Percentiles rank a stretch among this genome's conserved stretches.
Conservation (phyloP, 1,140 invertebrate genomes). For the Drosophila lacertosa region DNA sequence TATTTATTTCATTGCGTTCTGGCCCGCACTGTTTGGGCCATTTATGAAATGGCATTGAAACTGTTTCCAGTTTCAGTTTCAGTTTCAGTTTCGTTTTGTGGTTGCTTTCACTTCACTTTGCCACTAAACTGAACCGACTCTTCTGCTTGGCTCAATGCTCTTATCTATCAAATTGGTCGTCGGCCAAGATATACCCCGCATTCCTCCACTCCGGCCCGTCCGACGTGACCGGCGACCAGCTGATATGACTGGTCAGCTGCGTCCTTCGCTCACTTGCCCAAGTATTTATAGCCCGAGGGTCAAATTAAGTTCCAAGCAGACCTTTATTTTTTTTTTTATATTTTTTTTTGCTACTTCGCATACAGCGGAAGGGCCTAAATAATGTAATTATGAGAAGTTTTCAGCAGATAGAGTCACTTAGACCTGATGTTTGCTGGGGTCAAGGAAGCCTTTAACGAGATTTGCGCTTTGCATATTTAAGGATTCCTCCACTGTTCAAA, state of each 20-base stretch:
- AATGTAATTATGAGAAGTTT: slow-evolving; percentile 64
- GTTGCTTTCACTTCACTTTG: slow-evolving; percentile 48
- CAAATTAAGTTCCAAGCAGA: slow-evolving; percentile 59
- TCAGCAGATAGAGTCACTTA: neutral
- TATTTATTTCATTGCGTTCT: slow-evolving; percentile 81
- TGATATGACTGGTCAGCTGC: slow-evolving; percentile 12
- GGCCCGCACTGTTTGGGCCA: slow-evolving; percentile 29
- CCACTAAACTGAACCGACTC: slow-evolving; percentile 33
- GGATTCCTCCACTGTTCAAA: neutral
- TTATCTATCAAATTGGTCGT: slow-evolving; percentile 78
- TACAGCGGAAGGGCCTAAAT: slow-evolving; percentile 47
- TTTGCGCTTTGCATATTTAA: neutral
- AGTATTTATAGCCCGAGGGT: slow-evolving; percentile 76
- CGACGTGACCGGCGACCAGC: slow-evolving; percentile 31
- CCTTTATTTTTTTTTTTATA: slow-evolving; percentile 41
- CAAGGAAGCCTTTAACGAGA: neutral
- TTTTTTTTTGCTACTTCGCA: slow-evolving; percentile 28
- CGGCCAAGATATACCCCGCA: slow-evolving; percentile 45
- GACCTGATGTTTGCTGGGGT: neutral
- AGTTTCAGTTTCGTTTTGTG: slow-evolving; percentile 26
- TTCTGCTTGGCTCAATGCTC: slow-evolving; percentile 37
- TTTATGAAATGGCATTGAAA: slow-evolving; percentile 82
- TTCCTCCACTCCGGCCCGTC: slow-evolving; percentile 3
- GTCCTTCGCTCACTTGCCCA: slow-evolving; percentile 42
- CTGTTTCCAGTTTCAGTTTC: slow-evolving; percentile 47